Evolutionary conservation across 1,140 invertebrate species (phyloP).

Genomic region (Hycleus cichorii): DNA sequence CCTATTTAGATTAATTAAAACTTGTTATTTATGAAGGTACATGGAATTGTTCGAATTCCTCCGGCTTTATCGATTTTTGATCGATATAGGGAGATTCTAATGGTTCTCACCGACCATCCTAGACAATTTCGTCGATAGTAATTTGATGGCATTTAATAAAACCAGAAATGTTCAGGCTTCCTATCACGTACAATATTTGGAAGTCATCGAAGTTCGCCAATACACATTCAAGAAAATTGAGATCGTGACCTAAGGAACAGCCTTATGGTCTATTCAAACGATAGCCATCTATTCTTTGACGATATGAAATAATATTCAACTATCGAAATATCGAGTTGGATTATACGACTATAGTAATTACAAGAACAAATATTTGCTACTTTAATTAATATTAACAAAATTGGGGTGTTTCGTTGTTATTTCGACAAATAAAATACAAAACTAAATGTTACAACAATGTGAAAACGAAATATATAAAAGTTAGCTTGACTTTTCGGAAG

Average conservation of each 20-base stretch:
- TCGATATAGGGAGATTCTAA: too few relatives aligned
- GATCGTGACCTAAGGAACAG: constrained; percentile 16
- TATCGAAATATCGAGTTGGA: too few relatives aligned
- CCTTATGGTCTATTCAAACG: neutral
- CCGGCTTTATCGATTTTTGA: too few relatives aligned
- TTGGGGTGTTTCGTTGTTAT: too few relatives aligned
- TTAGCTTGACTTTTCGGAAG: neutral
- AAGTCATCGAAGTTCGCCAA: constrained; percentile 17
- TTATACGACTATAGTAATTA: too few relatives aligned
- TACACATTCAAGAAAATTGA: constrained; percentile 19
- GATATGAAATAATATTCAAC: constrained; percentile 2
- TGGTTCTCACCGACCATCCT: too few relatives aligned
- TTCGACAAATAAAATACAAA: neutral
- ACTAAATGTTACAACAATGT: neutral
- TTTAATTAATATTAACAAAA: too few relatives aligned
- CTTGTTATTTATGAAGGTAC: too few relatives aligned
- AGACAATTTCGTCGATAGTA: neutral
- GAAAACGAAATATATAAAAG: neutral
- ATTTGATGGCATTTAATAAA: constrained; percentile 15
- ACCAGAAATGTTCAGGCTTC: constrained; percentile 12
- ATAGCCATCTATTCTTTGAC: constrained; percentile 6
- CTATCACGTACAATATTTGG: constrained; percentile 23
- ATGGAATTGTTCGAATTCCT: too few relatives aligned
- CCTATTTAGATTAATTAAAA: too few relatives aligned
- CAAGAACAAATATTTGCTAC: too few relatives aligned